Conservation (phyloP, 1,140 invertebrate species). For the Riptortus pedestris region DNA sequence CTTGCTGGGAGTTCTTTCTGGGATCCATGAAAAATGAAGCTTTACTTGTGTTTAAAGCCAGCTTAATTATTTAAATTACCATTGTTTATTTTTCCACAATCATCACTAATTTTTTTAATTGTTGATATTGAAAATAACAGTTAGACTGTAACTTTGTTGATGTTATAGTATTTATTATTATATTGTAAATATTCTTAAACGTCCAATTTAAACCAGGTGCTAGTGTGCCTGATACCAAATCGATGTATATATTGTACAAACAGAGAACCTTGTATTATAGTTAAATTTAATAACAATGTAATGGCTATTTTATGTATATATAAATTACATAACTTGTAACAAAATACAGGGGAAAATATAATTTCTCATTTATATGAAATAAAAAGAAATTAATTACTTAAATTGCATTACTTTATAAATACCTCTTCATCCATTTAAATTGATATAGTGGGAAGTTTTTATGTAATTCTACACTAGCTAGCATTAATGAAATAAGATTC, state of each 20-base stretch:
- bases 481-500: too few relatives aligned
- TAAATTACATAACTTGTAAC: constrained; percentile 26
- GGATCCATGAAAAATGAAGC: neutral
- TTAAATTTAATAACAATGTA: constrained; percentile 22
- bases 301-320: constrained; percentile 28
- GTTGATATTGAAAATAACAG: constrained; percentile 21
- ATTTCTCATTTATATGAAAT: constrained; percentile 25
- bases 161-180: constrained; percentile 26
- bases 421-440: too few relatives aligned
- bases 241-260: constrained; percentile 26
- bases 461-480: too few relatives aligned
- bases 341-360: constrained; percentile 22
- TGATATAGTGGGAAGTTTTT: too few relatives aligned
- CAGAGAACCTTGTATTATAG: constrained; percentile 23
- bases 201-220: constrained; percentile 18
- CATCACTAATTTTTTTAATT: constrained; percentile 18
- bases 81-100: constrained; percentile 13
- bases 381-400: constrained; percentile 24
- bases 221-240: constrained; percentile 21
- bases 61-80: constrained; percentile 17
- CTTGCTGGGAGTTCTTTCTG: neutral
- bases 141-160: constrained; percentile 28
- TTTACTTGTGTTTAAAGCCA: constrained; percentile 5
- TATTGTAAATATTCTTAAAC: constrained; percentile 12
- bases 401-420: too few relatives aligned